Percentiles rank a stretch among this genome's conserved stretches.
Conservation (phyloP, 1,140 invertebrate genomes). For the Gonatopus flavifemur region DNA sequence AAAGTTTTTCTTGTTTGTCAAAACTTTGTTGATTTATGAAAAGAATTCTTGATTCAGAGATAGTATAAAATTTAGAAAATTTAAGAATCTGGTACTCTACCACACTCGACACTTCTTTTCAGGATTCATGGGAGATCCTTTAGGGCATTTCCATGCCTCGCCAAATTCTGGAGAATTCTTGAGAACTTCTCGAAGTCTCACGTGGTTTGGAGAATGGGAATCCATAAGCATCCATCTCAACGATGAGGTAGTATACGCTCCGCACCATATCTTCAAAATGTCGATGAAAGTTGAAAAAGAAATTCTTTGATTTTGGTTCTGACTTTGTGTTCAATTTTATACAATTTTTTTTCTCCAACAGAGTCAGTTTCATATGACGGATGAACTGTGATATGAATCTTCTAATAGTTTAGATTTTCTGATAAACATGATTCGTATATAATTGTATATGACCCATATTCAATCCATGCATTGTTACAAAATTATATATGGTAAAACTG, state of each 20-base stretch:
- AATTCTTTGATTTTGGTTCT: too few relatives aligned
- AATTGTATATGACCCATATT: too few relatives aligned
- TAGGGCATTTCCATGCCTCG: conserved; percentile 74
- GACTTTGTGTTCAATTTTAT: too few relatives aligned
- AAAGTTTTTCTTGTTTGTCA: neutral
- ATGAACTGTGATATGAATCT: too few relatives aligned
- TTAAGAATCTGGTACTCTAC: conserved; percentile 43
- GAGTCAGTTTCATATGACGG: too few relatives aligned
- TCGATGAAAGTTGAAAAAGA: conserved; percentile 5
- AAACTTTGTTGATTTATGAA: neutral
- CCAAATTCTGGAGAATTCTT: conserved; percentile 87
- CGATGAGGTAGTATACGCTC: conserved; percentile 65
- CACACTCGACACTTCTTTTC: conserved; percentile 73
- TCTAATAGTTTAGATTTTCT: too few relatives aligned
- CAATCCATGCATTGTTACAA: too few relatives aligned
- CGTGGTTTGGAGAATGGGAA: conserved; percentile 73
- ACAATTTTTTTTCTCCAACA: too few relatives aligned
- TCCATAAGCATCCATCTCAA: conserved; percentile 70
- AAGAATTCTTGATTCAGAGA: neutral
- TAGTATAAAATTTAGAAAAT: neutral
- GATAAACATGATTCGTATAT: too few relatives aligned
- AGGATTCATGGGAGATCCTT: conserved; percentile 82
- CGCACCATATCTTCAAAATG: conserved; percentile 75
- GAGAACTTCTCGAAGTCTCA: conserved; percentile 79
- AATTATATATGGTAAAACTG: too few relatives aligned